Evolutionary conservation across 2,888 invertebrate genomes (phyloP).

Genomic region (Cancer borealis): DNA sequence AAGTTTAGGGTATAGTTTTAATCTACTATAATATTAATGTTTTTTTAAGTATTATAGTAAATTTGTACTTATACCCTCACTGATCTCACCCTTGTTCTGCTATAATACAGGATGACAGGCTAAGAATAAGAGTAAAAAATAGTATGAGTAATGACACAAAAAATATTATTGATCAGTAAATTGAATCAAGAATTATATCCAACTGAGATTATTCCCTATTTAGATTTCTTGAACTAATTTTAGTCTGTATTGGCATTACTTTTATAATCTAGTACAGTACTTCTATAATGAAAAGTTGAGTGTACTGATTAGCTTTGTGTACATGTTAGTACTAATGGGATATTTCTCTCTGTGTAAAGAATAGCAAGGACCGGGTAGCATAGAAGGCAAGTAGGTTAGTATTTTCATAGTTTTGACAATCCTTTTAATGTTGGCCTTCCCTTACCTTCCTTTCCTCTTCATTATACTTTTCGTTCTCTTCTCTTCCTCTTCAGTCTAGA

Average conservation of each 20-base stretch:
- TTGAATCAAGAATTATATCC: no score
- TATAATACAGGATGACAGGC: not conserved
- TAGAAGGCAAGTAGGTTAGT: slow-evolving; percentile 66
- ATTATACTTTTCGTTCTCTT: not conserved
- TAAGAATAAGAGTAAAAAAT: not conserved
- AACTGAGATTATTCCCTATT: no score
- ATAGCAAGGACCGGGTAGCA: slow-evolving; percentile 61
- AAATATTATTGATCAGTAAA: no score
- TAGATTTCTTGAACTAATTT: no score
- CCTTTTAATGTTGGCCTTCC: not conserved
- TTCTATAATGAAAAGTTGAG: not conserved
- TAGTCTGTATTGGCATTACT: no score
- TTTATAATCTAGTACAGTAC: no score
- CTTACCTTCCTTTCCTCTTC: not conserved
- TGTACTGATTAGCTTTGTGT: not conserved
- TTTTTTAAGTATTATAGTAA: no score
- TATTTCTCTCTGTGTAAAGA: slow-evolving; percentile 55
- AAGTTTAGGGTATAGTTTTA: no score
- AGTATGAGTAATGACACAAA: no score
- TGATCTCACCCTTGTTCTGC: not conserved
- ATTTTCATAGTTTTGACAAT: not conserved
- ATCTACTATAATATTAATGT: no score
- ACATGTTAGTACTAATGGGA: slow-evolving; percentile 37
- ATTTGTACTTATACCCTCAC: not conserved
- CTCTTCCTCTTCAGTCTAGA: no score